phyloP scores from a whole-genome alignment of 2,888 invertebrate genomes.

The Emesis castigata region DNA sequence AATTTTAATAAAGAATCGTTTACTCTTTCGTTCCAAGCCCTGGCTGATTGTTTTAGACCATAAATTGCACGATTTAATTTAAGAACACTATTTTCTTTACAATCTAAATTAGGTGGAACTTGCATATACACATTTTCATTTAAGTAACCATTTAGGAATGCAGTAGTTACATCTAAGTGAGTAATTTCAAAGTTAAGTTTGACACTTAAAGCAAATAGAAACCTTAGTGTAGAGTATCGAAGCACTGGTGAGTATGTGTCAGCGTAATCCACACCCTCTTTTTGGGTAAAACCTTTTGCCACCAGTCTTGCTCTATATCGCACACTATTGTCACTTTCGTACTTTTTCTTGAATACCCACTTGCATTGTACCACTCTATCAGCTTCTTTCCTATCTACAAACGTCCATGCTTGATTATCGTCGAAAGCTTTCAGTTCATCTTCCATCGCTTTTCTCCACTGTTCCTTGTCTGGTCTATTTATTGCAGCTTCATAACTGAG shows the following conservation, averaged over 20 bases:
- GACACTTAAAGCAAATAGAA: constrained; percentile 5
- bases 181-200: not conserved
- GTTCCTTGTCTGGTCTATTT: not conserved
- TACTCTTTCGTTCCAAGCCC: constrained; percentile 14
- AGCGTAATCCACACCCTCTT: constrained; percentile 36
- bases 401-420: not conserved
- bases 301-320: constrained; percentile 44
- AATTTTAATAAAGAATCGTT: constrained; percentile 17
- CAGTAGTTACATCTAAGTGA: constrained; percentile 4
- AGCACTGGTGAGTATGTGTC: constrained; percentile 50
- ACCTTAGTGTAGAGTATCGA: constrained; percentile 11
- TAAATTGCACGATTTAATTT: constrained; percentile 13
- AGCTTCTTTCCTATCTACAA: not conserved
- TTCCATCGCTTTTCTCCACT: not conserved
- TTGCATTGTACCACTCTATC: not conserved
- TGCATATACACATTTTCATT: constrained; percentile 8
- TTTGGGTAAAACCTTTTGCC: constrained; percentile 45
- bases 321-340: constrained; percentile 29
- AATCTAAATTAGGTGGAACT: not conserved
- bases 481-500: not conserved
- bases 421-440: not conserved
- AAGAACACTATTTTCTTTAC: not conserved
- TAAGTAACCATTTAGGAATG: constrained; percentile 16
- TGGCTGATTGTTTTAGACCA: constrained; percentile 2
- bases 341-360: not conserved